phyloP scores from a whole-genome alignment of 2,888 invertebrate species.

The Neelides folsomi region DNA sequence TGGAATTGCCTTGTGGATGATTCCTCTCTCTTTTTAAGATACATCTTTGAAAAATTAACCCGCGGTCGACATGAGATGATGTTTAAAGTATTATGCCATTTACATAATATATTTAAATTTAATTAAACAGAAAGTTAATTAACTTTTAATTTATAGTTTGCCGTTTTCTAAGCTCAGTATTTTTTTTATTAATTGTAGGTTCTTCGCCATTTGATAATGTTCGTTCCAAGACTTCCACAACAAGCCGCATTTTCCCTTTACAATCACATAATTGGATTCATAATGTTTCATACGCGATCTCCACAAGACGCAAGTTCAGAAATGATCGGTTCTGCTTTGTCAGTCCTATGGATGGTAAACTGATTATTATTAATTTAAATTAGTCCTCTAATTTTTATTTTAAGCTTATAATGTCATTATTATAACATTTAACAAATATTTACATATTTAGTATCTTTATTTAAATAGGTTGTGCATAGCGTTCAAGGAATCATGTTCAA shows the following conservation, averaged over 20 bases:
- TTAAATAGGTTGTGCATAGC: slow-evolving; percentile 74
- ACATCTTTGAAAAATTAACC: slow-evolving; percentile 88
- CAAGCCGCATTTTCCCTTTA: slow-evolving; percentile 96
- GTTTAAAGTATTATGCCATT: slow-evolving; percentile 51
- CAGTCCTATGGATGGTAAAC: slow-evolving; percentile 86
- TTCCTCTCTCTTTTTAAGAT: slow-evolving; percentile 84
- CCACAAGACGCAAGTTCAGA: slow-evolving; percentile 92
- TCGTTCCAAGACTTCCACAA: slow-evolving; percentile 81
- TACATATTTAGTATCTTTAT: slow-evolving; percentile 4
- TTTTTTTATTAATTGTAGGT: slow-evolving; percentile 38
- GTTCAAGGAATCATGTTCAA: slow-evolving; percentile 99
- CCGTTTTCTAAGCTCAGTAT: background rate
- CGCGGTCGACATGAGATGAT: slow-evolving; percentile 85
- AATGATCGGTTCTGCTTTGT: slow-evolving; percentile 83
- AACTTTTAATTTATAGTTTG: slow-evolving; percentile 11
- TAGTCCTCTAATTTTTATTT: background rate
- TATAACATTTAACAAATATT: background rate
- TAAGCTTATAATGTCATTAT: background rate
- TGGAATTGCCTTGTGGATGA: slow-evolving; percentile 98
- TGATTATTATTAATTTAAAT: background rate
- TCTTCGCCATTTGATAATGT: slow-evolving; percentile 77
- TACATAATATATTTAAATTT: background rate
- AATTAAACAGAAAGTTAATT: background rate
- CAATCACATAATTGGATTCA: slow-evolving; percentile 97
- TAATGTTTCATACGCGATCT: slow-evolving; percentile 96